Conservation (phyloP, 2,888 invertebrate genomes). For the Nebria brevicollis region DNA sequence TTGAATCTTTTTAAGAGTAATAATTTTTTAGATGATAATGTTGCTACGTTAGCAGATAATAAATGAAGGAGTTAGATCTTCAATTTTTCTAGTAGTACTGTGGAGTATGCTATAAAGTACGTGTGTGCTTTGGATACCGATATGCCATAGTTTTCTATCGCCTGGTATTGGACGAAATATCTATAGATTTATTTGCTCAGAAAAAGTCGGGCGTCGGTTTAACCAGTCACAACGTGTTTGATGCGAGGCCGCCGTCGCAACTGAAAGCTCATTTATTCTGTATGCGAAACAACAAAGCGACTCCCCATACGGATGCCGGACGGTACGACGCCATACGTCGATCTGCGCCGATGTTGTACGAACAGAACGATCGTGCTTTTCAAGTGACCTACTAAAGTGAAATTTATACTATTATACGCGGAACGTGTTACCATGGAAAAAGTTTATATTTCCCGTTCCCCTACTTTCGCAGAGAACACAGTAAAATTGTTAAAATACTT, state of each 20-base stretch:
- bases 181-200: not conserved
- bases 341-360: conserved; percentile 16
- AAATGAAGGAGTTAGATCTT: too few species aligned
- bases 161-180: too few species aligned
- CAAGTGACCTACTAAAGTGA: conserved; percentile 45
- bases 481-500: not conserved
- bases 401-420: conserved; percentile 44
- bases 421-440: conserved; percentile 7
- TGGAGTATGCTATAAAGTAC: not conserved
- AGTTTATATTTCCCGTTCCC: not conserved
- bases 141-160: too few species aligned
- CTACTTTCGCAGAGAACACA: not conserved
- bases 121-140: not conserved
- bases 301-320: conserved; percentile 4
- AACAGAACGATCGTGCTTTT: conserved; percentile 4
- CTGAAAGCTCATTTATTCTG: conserved; percentile 44
- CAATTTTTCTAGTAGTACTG: too few species aligned
- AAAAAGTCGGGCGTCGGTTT: conserved; percentile 2
- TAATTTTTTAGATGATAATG: too few species aligned
- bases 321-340: conserved; percentile 14
- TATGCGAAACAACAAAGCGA: conserved; percentile 18
- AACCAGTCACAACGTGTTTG: conserved; percentile 12
- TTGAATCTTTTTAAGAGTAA: too few species aligned
- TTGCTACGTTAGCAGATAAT: too few species aligned
- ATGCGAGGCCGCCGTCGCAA: conserved; percentile 22